Evolutionary conservation across 2,113 vertebrate genomes (phyloP).

Genomic region (Gobiocypris rarus): DNA sequence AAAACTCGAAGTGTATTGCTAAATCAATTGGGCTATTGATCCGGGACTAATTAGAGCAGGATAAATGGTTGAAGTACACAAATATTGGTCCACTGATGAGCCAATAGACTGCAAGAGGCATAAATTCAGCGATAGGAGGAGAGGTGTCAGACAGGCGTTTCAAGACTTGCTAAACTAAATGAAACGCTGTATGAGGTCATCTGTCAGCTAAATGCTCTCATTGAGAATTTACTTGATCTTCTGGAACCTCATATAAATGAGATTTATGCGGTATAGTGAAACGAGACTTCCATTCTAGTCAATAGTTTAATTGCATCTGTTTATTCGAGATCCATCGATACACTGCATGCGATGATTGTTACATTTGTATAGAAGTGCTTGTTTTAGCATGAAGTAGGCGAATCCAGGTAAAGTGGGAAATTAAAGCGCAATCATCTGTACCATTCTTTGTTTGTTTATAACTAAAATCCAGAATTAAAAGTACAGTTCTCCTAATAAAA

Average conservation of each 20-base stretch:
- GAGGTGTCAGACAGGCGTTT: conserved; percentile 50
- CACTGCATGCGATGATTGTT: not conserved
- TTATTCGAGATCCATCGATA: conserved; percentile 27
- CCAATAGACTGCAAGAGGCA: conserved; percentile 68
- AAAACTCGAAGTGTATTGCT: conserved; percentile 69
- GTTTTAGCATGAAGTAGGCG: not conserved
- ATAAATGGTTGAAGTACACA: conserved; percentile 78
- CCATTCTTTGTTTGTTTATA: not conserved
- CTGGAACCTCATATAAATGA: conserved; percentile 19
- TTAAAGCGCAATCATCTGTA: not conserved
- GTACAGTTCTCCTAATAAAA: not conserved
- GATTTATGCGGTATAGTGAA: conserved; percentile 28
- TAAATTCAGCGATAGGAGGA: conserved; percentile 71
- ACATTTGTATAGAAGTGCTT: not conserved
- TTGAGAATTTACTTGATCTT: conserved; percentile 44
- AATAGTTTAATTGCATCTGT: conserved; percentile 8
- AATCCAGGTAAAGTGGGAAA: not conserved
- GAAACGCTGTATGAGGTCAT: conserved; percentile 51
- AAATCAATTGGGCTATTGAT: conserved; percentile 83
- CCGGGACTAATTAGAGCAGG: conserved; percentile 79
- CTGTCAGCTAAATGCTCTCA: conserved; percentile 50
- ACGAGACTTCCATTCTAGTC: not conserved
- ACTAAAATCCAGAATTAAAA: not conserved
- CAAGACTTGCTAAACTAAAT: conserved; percentile 54
- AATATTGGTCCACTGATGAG: conserved; percentile 76